Base-by-base conservation (phyloP, 2,797 vertebrate genomes). In the Poecilia picta region DNA sequence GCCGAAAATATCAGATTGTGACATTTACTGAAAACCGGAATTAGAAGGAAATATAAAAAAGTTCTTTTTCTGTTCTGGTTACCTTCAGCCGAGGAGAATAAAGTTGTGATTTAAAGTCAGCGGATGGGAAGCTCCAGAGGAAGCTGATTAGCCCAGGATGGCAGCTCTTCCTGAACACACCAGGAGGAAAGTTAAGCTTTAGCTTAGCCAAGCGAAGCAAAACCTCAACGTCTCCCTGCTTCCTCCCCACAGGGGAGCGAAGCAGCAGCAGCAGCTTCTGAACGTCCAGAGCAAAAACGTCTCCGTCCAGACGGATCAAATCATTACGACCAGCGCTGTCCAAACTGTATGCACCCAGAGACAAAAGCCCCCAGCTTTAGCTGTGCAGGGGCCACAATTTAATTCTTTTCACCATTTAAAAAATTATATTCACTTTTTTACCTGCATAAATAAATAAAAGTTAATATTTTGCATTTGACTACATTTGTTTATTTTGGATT, bases 131-230 rank as follows among this genome's bases (percentile, higher is more conserved):
- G 77, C 84, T 88, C 76, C 59, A 83, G 82, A 84, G 84, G 88
- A 90, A 82, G 80, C 85, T 93, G 88, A 92, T 94, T 93, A 93
- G 87, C 87, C 43, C 75, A 89, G 89, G 64, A 85, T 88, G 82
- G 83, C 57, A 81, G 77, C 80, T 73, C 73, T 66, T 80, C 83
- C 71, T 68, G 13, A 82, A 90, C 83, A 81, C 91, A 87, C 84
- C 83, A 84, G 83, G 78, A 75, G 79, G 84, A 87, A 81, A 83
- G 86, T 85, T 88, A 85, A 78, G 86, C 91, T 89, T 94, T 91
- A 94, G 88, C 89, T 87, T 91, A 88, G 87, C 81, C 49, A 87
- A 86, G 88, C 81, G 68, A 85, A 91, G 90, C 90, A 93, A 89
- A 88, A 15, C 81, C 74, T 71, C 81, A 75, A 66, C 46, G 76